These are phyloP conservation scores for Callopanchax toddi DNA, from an alignment of 2,113 vertebrate genomes.

Conservation along the genomic window DNA sequence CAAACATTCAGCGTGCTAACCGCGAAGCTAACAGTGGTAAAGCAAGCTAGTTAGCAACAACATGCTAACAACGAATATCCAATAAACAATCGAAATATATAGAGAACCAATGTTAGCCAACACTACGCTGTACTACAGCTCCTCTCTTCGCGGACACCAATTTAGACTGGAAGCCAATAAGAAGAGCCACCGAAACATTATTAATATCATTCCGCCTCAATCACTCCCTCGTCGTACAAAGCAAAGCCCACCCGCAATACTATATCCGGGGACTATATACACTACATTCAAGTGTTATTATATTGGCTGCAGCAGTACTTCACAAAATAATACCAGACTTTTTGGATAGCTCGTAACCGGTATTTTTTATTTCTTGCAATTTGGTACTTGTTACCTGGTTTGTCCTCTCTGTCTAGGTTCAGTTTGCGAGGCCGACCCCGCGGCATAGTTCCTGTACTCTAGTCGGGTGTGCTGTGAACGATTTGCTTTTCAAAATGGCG, in stretches of 20 bases:
- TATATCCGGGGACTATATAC: conserved; percentile 98
- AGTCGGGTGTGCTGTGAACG: conserved; percentile 83
- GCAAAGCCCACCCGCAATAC: conserved; percentile 82
- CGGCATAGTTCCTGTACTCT: conserved; percentile 91
- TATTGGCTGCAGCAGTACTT: conserved; percentile 58
- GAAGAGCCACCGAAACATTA: conserved; percentile 79
- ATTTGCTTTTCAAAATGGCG: conserved; percentile 84
- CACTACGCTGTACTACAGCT: accelerated
- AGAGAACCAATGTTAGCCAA: background rate
- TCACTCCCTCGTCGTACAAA: conserved; percentile 82
- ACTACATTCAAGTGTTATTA: conserved; percentile 74
- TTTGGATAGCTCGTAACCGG: conserved; percentile 57
- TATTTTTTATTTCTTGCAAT: conserved; percentile 75
- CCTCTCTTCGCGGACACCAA: conserved; percentile 50
- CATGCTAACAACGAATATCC: conserved; percentile 49
- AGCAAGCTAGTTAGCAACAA: conserved; percentile 65
- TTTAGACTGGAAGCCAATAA: conserved; percentile 78
- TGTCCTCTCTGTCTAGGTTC: conserved; percentile 84
- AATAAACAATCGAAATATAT: conserved; percentile 5
- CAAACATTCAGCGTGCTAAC: conserved; percentile 55
- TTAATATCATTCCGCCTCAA: conserved; percentile 91
- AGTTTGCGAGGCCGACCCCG: conserved; percentile 94
- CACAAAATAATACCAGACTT: conserved; percentile 27
- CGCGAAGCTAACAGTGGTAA: conserved; percentile 56
- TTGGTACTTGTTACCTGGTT: conserved; percentile 86